Conservation (phyloP, 2,888 invertebrate genomes). For the Trichopria drosophilae region DNA sequence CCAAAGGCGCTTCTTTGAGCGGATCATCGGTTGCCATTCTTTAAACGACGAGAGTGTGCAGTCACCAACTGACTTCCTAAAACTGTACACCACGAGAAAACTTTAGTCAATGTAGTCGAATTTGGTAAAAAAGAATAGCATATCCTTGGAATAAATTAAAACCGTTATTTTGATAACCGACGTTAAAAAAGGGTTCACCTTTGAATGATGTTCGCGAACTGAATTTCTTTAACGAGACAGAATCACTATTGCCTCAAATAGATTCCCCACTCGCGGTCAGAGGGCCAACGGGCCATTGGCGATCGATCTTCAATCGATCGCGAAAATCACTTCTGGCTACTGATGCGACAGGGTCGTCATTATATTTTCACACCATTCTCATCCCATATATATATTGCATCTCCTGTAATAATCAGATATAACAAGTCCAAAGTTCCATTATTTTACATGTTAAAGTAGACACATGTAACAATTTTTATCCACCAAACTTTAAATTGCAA, state of each 20-base stretch:
- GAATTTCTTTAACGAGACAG: constrained; percentile 49
- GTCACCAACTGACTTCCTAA: no score
- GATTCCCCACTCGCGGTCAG: constrained; percentile 53
- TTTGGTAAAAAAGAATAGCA: background rate
- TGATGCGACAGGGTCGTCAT: no score
- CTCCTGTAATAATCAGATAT: no score
- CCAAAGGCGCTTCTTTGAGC: constrained; percentile 62
- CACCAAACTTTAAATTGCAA: no score
- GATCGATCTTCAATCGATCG: constrained; percentile 49
- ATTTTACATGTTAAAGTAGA: no score
- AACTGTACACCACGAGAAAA: no score
- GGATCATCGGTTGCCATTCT: constrained; percentile 47
- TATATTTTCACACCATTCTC: no score
- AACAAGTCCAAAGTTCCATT: no score
- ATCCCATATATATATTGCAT: no score
- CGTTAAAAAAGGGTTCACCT: constrained; percentile 39
- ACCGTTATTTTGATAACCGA: constrained; percentile 6
- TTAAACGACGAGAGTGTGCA: constrained; percentile 23
- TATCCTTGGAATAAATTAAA: background rate
- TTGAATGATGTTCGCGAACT: constrained; percentile 49
- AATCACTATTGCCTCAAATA: constrained; percentile 51
- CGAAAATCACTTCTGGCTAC: no score
- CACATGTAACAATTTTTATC: no score
- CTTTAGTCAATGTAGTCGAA: no score
- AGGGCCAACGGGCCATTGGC: constrained; percentile 43